phyloP scores from a whole-genome alignment of 2,113 vertebrate genomes.

The Romanogobio albipinnatus region DNA sequence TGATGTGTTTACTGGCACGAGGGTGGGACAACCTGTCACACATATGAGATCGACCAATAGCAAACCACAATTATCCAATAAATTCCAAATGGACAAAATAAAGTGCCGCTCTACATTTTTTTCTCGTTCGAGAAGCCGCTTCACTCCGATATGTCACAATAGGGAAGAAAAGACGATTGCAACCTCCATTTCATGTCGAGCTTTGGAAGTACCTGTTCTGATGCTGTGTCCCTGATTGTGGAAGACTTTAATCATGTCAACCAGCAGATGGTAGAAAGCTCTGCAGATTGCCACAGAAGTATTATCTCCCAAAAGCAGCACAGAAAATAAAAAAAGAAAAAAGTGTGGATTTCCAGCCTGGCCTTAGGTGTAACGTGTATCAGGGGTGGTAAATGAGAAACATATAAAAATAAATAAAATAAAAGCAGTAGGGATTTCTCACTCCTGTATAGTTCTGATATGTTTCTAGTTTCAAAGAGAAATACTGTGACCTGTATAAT shows the following conservation, averaged over 20 bases:
- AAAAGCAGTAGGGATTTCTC: not conserved
- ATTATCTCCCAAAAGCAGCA: not conserved
- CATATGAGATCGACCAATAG: too few relatives aligned
- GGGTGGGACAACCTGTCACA: too few relatives aligned
- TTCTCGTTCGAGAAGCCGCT: too few relatives aligned
- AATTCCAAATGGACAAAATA: too few relatives aligned
- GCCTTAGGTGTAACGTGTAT: not conserved
- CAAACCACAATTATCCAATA: too few relatives aligned
- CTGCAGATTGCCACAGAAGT: slow-evolving; percentile 7
- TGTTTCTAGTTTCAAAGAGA: slow-evolving; percentile 12
- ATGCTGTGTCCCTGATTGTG: not conserved
- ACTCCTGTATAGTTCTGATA: too few relatives aligned
- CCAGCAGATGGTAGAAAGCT: slow-evolving; percentile 13
- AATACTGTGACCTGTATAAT: slow-evolving; percentile 28
- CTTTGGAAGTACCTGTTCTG: not conserved
- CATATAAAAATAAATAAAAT: not conserved
- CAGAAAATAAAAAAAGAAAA: too few relatives aligned
- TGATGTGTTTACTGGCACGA: too few relatives aligned
- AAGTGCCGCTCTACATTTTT: too few relatives aligned
- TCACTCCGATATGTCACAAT: too few relatives aligned
- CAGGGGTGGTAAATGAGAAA: not conserved
- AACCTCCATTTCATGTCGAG: too few relatives aligned
- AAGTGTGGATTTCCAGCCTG: not conserved
- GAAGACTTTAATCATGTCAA: slow-evolving; percentile 16
- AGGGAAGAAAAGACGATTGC: too few relatives aligned